Conservation (phyloP, 2,888 invertebrate genomes). For the Rotaria macrura region DNA sequence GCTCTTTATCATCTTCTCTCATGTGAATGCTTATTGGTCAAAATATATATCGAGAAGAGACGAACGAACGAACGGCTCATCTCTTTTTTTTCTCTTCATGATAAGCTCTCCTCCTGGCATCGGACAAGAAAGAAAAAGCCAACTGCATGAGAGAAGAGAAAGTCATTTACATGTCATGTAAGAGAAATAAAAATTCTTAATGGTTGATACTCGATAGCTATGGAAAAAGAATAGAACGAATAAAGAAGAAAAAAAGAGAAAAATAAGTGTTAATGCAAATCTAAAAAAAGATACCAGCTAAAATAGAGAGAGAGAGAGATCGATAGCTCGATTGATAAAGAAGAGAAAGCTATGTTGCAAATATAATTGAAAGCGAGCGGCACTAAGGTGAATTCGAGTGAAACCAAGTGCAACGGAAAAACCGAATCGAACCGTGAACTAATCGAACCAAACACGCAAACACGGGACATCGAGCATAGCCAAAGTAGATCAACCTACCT, state of each 20-base stretch:
- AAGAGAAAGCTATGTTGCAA: background rate
- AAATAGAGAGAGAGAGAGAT: background rate
- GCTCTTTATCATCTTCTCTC: background rate
- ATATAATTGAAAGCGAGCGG: slow-evolving; percentile 18
- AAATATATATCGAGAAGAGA: background rate
- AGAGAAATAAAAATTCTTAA: background rate
- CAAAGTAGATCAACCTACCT: slow-evolving; percentile 14
- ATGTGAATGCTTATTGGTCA: background rate
- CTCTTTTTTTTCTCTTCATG: background rate
- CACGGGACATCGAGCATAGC: slow-evolving; percentile 7
- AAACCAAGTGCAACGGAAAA: slow-evolving; percentile 21
- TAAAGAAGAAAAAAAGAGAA: background rate
- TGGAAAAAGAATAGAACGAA: background rate
- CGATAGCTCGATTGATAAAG: background rate
- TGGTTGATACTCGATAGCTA: background rate
- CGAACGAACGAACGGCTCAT: background rate
- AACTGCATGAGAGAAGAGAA: background rate
- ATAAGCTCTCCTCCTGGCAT: background rate
- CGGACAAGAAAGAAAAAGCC: background rate
- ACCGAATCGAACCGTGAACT: slow-evolving; percentile 17
- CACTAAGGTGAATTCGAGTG: slow-evolving; percentile 6
- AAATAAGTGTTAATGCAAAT: background rate
- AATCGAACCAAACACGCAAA: background rate
- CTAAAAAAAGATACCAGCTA: background rate
- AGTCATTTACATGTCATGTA: background rate